phyloP scores from a whole-genome alignment of 2,888 invertebrate genomes.

The Nephrotoma guestfalica region DNA sequence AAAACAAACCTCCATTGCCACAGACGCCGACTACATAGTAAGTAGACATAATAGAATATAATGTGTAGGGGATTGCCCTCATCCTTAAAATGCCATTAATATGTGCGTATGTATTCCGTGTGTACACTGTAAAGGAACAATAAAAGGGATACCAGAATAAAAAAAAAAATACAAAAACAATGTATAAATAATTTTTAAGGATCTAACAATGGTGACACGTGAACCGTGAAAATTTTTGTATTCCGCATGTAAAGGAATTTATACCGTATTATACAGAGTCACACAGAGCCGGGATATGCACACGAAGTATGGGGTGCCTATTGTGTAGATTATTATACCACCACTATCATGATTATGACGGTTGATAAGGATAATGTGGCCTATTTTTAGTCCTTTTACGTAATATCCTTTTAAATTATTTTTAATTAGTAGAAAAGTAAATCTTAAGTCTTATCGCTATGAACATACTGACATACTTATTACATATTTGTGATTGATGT shows the following conservation, averaged over 20 bases:
- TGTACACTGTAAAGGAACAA: not conserved
- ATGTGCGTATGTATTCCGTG: not conserved
- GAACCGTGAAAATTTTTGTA: not conserved
- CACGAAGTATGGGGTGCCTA: not conserved
- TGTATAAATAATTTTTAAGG: not conserved
- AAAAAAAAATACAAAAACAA: not conserved
- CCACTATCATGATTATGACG: not conserved
- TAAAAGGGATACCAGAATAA: not conserved
- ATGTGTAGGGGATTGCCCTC: not conserved
- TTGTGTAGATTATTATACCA: not conserved
- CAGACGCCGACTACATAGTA: not conserved
- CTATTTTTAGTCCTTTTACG: not conserved
- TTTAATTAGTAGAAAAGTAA: not conserved
- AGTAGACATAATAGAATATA: not conserved
- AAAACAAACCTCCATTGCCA: not conserved
- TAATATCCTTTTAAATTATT: not conserved
- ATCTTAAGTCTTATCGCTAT: not conserved
- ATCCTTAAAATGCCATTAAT: not conserved
- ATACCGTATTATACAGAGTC: too few relatives aligned
- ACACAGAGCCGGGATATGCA: not conserved
- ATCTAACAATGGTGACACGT: not conserved
- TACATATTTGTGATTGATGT: not conserved
- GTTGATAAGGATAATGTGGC: not conserved
- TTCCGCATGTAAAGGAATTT: not conserved
- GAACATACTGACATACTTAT: not conserved